Evolutionary conservation across 2,797 vertebrate genomes (phyloP).

Genomic region (Lithobates sylvaticus): DNA sequence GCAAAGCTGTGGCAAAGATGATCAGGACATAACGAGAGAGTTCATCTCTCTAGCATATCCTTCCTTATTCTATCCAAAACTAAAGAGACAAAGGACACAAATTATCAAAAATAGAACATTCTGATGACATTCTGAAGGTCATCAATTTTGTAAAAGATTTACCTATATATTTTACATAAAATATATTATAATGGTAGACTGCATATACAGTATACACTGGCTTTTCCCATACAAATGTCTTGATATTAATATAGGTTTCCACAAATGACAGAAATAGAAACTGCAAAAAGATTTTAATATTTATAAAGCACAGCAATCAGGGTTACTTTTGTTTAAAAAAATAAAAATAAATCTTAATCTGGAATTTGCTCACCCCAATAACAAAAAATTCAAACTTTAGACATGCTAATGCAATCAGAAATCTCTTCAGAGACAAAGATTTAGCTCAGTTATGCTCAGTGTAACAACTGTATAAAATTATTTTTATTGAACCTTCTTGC

Average conservation of each 20-base stretch:
- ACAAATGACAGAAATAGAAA: not conserved
- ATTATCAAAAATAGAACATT: no score
- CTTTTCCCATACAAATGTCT: not conserved
- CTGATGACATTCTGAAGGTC: no score
- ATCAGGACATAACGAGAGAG: no score
- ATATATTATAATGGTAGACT: no score
- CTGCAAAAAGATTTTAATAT: constrained; percentile 5
- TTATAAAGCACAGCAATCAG: constrained; percentile 30
- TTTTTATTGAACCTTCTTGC: constrained; percentile 31
- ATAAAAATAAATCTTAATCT: not conserved
- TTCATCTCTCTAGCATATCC: no score
- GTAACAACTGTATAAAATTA: constrained; percentile 29
- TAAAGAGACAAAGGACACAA: no score
- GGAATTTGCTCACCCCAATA: constrained; percentile 10
- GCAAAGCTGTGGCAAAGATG: no score
- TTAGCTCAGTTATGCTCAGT: constrained; percentile 6
- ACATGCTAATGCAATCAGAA: constrained; percentile 43
- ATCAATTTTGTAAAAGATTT: not conserved
- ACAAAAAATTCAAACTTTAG: constrained; percentile 10
- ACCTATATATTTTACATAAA: not conserved
- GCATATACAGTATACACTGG: not conserved
- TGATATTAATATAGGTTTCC: not conserved
- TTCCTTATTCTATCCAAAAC: no score
- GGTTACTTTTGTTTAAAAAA: not conserved
- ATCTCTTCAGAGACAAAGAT: constrained; percentile 29